Conservation (phyloP, 2,888 invertebrate species). For the Tridacna gigas region DNA sequence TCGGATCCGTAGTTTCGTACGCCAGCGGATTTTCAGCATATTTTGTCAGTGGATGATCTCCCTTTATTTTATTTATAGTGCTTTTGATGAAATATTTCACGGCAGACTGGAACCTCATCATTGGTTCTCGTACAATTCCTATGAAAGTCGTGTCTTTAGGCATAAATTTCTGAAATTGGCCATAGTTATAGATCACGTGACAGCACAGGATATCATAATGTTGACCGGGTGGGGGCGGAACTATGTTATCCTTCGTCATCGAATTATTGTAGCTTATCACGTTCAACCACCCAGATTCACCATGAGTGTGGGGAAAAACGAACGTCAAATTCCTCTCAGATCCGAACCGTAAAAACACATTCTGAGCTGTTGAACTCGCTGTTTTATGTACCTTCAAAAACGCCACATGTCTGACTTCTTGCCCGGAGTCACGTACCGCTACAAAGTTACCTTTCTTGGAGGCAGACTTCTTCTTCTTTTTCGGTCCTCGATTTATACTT, state of each 20-base stretch:
- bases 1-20: constrained; percentile 61
- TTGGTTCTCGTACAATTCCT: constrained; percentile 71
- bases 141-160: constrained; percentile 67
- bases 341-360: constrained; percentile 68
- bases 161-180: constrained; percentile 54
- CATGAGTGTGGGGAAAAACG: constrained; percentile 56
- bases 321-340: constrained; percentile 63
- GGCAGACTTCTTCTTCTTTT: neutral
- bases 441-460: too few relatives aligned
- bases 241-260: constrained; percentile 47
- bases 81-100: constrained; percentile 58
- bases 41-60: constrained; percentile 47
- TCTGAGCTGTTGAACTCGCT: constrained; percentile 70
- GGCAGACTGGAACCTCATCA: constrained; percentile 64
- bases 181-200: constrained; percentile 69
- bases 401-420: constrained; percentile 58
- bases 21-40: constrained; percentile 63
- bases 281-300: constrained; percentile 57
- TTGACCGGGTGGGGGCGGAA: constrained; percentile 56
- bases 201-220: constrained; percentile 71
- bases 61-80: constrained; percentile 54
- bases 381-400: constrained; percentile 74
- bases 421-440: too few relatives aligned
- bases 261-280: constrained; percentile 61
- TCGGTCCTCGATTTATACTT: neutral